Percentiles rank a stretch among this genome's conserved stretches.
Conservation (phyloP, 2,113 vertebrate genomes). For the Holacanthus passer region DNA sequence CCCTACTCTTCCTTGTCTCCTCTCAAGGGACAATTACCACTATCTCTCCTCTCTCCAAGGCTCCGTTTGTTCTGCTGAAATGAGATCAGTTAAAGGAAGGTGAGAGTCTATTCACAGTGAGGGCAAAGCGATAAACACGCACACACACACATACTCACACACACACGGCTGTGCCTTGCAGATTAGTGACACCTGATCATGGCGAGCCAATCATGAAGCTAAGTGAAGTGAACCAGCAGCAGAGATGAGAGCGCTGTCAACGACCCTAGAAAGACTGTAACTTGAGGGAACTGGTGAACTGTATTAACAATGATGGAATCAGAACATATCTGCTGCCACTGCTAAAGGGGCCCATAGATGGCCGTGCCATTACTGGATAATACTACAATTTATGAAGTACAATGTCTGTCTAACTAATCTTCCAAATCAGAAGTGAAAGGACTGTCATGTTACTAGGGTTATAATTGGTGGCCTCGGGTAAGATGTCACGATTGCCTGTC, state of each 20-base stretch:
- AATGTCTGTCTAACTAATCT: constrained; percentile 23
- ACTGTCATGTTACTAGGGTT: background rate
- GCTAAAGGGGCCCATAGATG: constrained; percentile 30
- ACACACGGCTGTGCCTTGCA: constrained; percentile 39
- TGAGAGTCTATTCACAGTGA: constrained; percentile 78
- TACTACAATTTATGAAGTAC: constrained; percentile 7
- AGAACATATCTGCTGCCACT: constrained; percentile 37
- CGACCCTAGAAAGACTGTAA: constrained; percentile 44
- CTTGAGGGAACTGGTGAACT: constrained; percentile 41
- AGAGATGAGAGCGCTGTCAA: constrained; percentile 43
- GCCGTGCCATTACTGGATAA: background rate
- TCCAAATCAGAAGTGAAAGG: constrained; percentile 12
- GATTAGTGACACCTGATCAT: constrained; percentile 66
- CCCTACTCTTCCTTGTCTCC: constrained; percentile 63
- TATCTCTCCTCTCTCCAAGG: constrained; percentile 67
- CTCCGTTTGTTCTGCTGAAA: constrained; percentile 79
- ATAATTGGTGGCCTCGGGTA: background rate
- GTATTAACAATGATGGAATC: constrained; percentile 42
- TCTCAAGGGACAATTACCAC: constrained; percentile 79
- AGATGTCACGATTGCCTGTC: background rate
- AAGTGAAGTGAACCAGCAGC: constrained; percentile 47
- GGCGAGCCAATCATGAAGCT: constrained; percentile 55
- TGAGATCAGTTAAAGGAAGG: constrained; percentile 82
- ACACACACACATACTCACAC: constrained; percentile 29
- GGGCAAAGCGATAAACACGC: constrained; percentile 76